phyloP scores from a whole-genome alignment of 2,888 invertebrate genomes.

The Hanleya hanleyi region DNA sequence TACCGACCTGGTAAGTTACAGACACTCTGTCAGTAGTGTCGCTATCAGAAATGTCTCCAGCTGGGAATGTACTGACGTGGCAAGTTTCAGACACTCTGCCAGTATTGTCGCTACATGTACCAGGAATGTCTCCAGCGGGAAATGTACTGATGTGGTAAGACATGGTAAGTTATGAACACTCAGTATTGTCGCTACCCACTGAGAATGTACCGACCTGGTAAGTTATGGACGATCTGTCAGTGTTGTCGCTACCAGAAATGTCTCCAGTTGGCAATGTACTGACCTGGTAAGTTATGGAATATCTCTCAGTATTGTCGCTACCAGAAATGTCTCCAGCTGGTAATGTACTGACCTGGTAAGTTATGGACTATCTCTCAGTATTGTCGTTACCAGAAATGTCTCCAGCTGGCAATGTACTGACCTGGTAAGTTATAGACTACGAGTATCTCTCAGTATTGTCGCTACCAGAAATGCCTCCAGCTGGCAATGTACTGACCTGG shows the following conservation, averaged over 20 bases:
- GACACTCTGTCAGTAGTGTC: constrained; percentile 72
- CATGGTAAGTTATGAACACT: too few relatives aligned
- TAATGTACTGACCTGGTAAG: constrained; percentile 71
- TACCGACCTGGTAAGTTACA: constrained; percentile 66
- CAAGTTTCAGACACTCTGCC: constrained; percentile 72
- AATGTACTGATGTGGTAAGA: too few relatives aligned
- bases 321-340: constrained; percentile 67
- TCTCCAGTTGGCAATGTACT: constrained; percentile 65
- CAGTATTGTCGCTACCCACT: too few relatives aligned
- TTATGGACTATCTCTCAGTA: constrained; percentile 72
- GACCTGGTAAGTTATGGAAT: too few relatives aligned
- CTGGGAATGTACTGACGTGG: constrained; percentile 70
- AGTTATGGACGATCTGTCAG: too few relatives aligned
- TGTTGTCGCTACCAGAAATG: constrained; percentile 71
- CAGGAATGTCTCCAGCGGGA: too few relatives aligned
- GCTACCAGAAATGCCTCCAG: too few relatives aligned
- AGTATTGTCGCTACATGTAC: too few relatives aligned
- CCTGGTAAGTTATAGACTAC: constrained; percentile 71
- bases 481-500: too few relatives aligned
- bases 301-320: constrained; percentile 69
- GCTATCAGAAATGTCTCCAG: constrained; percentile 68
- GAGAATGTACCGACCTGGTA: too few relatives aligned
- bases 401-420: constrained; percentile 66
- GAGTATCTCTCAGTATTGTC: constrained; percentile 71
- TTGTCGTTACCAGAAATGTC: constrained; percentile 71